A percentile compares a stretch with the other conserved stretches of the same genome.
phyloP scores from a whole-genome alignment of 2,888 invertebrate genomes.

The Acanthoscelides obtectus region DNA sequence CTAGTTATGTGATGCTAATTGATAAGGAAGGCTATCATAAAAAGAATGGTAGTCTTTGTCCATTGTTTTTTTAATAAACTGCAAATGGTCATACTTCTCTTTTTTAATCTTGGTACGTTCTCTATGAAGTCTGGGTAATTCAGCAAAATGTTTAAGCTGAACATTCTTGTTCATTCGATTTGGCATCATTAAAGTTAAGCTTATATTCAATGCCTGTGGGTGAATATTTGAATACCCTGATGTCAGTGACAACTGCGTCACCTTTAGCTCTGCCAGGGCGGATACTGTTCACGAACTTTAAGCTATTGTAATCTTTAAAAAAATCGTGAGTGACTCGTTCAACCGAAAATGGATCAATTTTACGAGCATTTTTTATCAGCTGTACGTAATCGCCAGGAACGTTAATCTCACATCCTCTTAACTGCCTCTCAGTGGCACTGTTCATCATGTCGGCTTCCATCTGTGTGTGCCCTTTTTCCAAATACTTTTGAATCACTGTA shows the following conservation, averaged over 20 bases:
- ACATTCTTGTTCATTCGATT: slow-evolving; percentile 6
- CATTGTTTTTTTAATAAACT: slow-evolving; percentile 8
- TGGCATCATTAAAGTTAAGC: slow-evolving; percentile 9
- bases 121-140: slow-evolving; percentile 7
- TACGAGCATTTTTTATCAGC: slow-evolving; percentile 19
- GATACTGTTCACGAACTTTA: slow-evolving; percentile 4
- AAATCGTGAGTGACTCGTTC: slow-evolving; percentile 10
- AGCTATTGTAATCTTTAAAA: slow-evolving; percentile 10
- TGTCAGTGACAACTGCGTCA: slow-evolving; percentile 16
- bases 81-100: slow-evolving; percentile 4
- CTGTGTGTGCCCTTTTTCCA: slow-evolving; percentile 32
- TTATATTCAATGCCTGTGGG: slow-evolving; percentile 17
- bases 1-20: no score
- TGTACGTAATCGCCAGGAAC: slow-evolving; percentile 22
- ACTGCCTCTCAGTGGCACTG: slow-evolving; percentile 22
- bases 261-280: slow-evolving; percentile 6
- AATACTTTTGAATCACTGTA: slow-evolving; percentile 31
- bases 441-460: slow-evolving; percentile 33
- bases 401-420: slow-evolving; percentile 17
- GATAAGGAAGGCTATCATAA: slow-evolving; percentile 5
- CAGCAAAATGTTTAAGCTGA: background rate
- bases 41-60: slow-evolving; percentile 7
- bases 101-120: slow-evolving; percentile 7
- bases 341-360: slow-evolving; percentile 22
- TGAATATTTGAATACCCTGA: slow-evolving; percentile 15